phyloP scores from a whole-genome alignment of 2,113 vertebrate genomes.

The Chionomys nivalis region DNA sequence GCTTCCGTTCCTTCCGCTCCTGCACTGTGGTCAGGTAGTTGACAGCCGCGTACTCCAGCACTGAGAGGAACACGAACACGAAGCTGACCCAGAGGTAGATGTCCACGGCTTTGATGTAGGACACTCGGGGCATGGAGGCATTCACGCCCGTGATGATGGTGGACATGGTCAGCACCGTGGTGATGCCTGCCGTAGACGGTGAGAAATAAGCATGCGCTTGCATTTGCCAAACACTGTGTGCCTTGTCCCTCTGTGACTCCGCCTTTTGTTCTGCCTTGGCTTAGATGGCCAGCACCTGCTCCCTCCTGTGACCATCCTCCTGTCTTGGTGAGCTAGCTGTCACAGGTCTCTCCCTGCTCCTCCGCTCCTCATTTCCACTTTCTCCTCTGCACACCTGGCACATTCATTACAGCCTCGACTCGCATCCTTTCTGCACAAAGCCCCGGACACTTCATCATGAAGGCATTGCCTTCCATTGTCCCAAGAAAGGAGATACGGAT shows the following conservation, averaged over 20 bases:
- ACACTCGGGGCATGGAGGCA: constrained; percentile 97
- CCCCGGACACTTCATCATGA: background rate
- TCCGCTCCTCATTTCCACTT: background rate
- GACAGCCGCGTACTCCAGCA: constrained; percentile 95
- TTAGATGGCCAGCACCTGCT: background rate
- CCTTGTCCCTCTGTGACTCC: background rate
- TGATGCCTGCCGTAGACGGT: constrained; percentile 93
- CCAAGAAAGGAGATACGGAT: constrained; percentile 73
- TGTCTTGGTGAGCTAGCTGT: background rate
- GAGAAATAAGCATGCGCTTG: constrained; percentile 76
- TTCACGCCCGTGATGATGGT: constrained; percentile 97
- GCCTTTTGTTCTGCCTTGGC: background rate
- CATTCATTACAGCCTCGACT: background rate
- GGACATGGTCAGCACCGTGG: constrained; percentile 95
- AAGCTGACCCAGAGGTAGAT: constrained; percentile 99
- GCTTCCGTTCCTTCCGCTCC: constrained; percentile 91
- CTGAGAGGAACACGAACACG: constrained; percentile 98
- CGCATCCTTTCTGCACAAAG: background rate
- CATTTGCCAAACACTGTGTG: background rate
- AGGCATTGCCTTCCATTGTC: background rate
- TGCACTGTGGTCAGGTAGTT: constrained; percentile 96
- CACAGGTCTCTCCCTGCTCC: background rate
- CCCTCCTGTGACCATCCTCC: background rate
- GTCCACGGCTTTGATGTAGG: constrained; percentile 98
- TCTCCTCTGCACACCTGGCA: background rate